Evolutionary conservation across 1,140 invertebrate species (phyloP).

Genomic region (Dreissena polymorpha): DNA sequence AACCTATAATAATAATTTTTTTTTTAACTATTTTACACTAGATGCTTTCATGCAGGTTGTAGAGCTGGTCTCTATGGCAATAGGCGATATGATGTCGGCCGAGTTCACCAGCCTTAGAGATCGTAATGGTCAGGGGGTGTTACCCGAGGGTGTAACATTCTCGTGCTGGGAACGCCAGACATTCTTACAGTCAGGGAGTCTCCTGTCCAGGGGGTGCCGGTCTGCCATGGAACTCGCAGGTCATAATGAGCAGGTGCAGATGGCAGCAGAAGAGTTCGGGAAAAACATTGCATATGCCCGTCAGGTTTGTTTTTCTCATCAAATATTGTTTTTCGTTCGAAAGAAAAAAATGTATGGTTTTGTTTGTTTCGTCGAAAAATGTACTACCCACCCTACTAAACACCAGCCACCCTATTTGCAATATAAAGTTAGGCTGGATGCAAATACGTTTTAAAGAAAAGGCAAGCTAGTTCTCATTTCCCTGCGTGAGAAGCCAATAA

Average conservation of each 20-base stretch:
- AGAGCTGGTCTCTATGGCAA: slow-evolving; percentile 92
- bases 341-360: too few species aligned
- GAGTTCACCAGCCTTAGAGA: slow-evolving; percentile 93
- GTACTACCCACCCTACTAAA: too few species aligned
- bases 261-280: slow-evolving; percentile 93
- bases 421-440: too few species aligned
- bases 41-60: too few species aligned
- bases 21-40: too few species aligned
- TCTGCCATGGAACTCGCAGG: slow-evolving; percentile 91
- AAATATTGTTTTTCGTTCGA: background rate
- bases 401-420: too few species aligned
- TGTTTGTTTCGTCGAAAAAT: too few species aligned
- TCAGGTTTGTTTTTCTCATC: too few species aligned
- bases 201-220: slow-evolving; percentile 93
- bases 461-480: too few species aligned
- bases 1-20: too few species aligned
- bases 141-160: slow-evolving; percentile 85
- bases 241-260: slow-evolving; percentile 83
- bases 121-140: slow-evolving; percentile 90
- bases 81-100: slow-evolving; percentile 92
- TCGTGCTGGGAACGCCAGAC: slow-evolving; percentile 92
- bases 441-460: too few species aligned
- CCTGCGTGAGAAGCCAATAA: too few species aligned
- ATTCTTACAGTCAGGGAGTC: slow-evolving; percentile 89
- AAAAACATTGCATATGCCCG: slow-evolving; percentile 93